Evolutionary conservation across 1,140 invertebrate species (phyloP).

Genomic region (Trichoplusia ni): DNA sequence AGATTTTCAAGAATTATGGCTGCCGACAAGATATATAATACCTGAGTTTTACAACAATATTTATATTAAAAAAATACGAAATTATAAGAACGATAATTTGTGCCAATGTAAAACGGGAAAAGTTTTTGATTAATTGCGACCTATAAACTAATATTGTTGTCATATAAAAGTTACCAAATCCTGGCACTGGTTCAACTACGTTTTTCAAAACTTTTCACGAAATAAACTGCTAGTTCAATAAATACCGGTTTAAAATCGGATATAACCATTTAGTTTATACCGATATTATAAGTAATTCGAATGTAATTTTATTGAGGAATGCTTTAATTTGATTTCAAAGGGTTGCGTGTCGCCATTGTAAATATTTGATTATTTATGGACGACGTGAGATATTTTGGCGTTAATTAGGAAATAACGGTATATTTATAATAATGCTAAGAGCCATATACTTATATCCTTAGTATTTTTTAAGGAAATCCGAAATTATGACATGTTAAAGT

Average conservation of each 20-base stretch:
- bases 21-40: too few species aligned
- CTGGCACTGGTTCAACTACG: slow-evolving; percentile 20
- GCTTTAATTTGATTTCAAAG: not conserved
- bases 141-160: slow-evolving; percentile 23
- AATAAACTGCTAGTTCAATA: slow-evolving; percentile 6
- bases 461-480: too few species aligned
- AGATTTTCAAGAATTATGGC: not conserved
- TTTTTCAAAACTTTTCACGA: slow-evolving; percentile 9
- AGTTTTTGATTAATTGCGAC: slow-evolving; percentile 12
- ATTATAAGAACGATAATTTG: not conserved
- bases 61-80: too few species aligned
- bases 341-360: slow-evolving; percentile 12
- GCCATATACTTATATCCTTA: too few species aligned
- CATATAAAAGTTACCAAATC: slow-evolving; percentile 14
- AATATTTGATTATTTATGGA: slow-evolving; percentile 8
- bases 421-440: too few species aligned
- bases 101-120: slow-evolving; percentile 2
- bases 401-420: slow-evolving; percentile 3
- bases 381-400: slow-evolving; percentile 12
- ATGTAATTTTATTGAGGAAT: slow-evolving; percentile 1
- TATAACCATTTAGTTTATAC: slow-evolving; percentile 1
- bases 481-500: not conserved
- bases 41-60: too few species aligned
- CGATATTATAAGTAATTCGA: slow-evolving; percentile 12
- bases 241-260: slow-evolving; percentile 9